These are phyloP conservation scores for Antheraea pernyi DNA, from an alignment of 1,140 invertebrate genomes.

Conservation along the genomic window DNA sequence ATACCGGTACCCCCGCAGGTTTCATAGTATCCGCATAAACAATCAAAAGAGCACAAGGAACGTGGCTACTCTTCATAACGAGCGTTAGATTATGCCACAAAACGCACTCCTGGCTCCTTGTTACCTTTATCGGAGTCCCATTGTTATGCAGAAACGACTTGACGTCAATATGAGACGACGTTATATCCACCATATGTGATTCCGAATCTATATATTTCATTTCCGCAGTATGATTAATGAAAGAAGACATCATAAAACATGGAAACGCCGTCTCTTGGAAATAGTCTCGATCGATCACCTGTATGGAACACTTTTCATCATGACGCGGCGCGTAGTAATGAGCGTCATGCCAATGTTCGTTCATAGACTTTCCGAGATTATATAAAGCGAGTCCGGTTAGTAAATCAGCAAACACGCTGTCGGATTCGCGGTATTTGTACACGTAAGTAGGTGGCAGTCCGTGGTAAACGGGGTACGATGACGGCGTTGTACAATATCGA, in stretches of 20 bases:
- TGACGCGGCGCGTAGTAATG: conserved; percentile 38
- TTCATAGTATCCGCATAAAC: conserved; percentile 65
- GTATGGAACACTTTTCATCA: conserved; percentile 60
- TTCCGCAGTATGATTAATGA: conserved; percentile 43
- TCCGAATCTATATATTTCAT: conserved; percentile 26
- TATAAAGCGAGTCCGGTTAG: conserved; percentile 61
- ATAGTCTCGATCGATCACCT: conserved; percentile 48
- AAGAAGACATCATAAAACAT: conserved; percentile 62
- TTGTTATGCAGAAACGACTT: conserved; percentile 43
- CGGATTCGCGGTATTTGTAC: conserved; percentile 58
- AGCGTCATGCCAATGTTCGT: conserved; percentile 41
- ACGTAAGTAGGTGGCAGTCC: conserved; percentile 57
- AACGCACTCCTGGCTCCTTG: conserved; percentile 54
- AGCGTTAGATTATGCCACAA: conserved; percentile 60
- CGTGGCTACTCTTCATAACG: conserved; percentile 40
- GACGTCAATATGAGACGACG: conserved; percentile 53
- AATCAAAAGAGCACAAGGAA: conserved; percentile 60
- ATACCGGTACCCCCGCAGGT: conserved; percentile 56
- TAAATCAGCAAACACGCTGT: conserved; percentile 48
- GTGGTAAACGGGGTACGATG: conserved; percentile 60
- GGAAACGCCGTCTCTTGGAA: conserved; percentile 57
- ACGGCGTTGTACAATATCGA: conserved; percentile 45
- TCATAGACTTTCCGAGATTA: conserved; percentile 54
- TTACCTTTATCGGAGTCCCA: conserved; percentile 43
- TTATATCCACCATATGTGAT: conserved; percentile 44